These are phyloP conservation scores for Leucozona laternaria DNA, from an alignment of 2,888 invertebrate genomes.

Conservation along the genomic window DNA sequence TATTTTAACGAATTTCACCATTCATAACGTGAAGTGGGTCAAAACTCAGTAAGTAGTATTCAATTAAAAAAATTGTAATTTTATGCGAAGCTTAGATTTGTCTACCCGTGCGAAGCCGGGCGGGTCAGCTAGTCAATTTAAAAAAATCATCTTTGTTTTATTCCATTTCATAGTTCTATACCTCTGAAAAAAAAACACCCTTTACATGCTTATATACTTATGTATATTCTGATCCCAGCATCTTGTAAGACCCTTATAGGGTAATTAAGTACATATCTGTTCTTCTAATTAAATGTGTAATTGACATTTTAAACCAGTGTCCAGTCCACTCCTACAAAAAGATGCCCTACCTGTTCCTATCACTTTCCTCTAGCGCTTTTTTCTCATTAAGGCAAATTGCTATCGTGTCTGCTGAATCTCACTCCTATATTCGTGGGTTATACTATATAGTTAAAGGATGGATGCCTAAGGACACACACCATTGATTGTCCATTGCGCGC, in stretches of 20 bases:
- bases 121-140: too few species aligned
- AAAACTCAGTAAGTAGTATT: too few species aligned
- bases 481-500: background rate
- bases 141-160: too few species aligned
- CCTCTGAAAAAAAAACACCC: too few species aligned
- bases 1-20: too few species aligned
- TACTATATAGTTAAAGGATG: too few species aligned
- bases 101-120: too few species aligned
- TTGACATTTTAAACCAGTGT: constrained; percentile 25
- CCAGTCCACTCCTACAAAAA: constrained; percentile 35
- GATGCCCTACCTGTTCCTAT: background rate
- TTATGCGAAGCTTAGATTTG: too few species aligned
- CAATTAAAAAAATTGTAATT: too few species aligned
- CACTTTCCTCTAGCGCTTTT: background rate
- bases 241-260: constrained; percentile 32
- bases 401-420: constrained; percentile 59
- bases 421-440: constrained; percentile 24
- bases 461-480: background rate
- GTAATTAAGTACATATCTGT: constrained; percentile 45
- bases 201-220: background rate
- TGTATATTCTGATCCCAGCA: background rate
- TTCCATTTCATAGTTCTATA: too few species aligned
- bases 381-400: constrained; percentile 46
- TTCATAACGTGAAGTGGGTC: too few species aligned
- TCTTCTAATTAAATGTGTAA: constrained; percentile 65